phyloP scores from a whole-genome alignment of 2,797 vertebrate species.

The Moxostoma hubbsi region DNA sequence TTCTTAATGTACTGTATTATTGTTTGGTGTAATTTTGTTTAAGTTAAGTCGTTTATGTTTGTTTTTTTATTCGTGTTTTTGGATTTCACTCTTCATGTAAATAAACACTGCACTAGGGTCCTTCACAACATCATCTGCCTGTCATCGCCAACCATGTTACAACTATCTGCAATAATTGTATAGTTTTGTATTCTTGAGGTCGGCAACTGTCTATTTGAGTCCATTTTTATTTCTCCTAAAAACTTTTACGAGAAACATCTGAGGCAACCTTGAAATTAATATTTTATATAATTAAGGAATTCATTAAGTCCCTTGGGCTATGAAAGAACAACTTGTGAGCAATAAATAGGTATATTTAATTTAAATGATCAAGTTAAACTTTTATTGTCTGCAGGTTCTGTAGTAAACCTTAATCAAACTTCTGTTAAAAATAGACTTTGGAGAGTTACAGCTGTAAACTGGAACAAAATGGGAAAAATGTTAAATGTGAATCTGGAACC shows the following conservation, averaged over 20 bases:
- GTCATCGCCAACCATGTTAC: too few relatives aligned
- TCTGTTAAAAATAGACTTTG: not conserved
- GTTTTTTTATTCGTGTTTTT: too few relatives aligned
- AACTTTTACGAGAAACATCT: not conserved
- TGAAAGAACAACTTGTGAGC: not conserved
- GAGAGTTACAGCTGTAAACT: not conserved
- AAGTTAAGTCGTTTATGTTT: too few relatives aligned
- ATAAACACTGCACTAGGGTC: too few relatives aligned
- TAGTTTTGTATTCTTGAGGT: not conserved
- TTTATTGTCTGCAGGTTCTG: conserved; percentile 1
- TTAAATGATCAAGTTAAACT: not conserved
- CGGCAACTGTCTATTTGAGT: not conserved
- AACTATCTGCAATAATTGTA: not conserved
- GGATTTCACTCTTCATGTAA: too few relatives aligned
- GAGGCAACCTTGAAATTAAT: not conserved
- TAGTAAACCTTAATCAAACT: conserved; percentile 2
- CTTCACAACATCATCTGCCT: too few relatives aligned
- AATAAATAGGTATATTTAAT: too few relatives aligned
- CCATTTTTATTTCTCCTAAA: not conserved
- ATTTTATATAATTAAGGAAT: not conserved
- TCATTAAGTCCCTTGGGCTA: not conserved
- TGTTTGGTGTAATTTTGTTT: too few relatives aligned
- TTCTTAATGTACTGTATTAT: too few relatives aligned
- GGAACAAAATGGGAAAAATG: not conserved
- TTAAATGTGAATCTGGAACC: not conserved